phyloP scores from a whole-genome alignment of 1,140 invertebrate genomes.

The Heliconius hewitsoni region DNA sequence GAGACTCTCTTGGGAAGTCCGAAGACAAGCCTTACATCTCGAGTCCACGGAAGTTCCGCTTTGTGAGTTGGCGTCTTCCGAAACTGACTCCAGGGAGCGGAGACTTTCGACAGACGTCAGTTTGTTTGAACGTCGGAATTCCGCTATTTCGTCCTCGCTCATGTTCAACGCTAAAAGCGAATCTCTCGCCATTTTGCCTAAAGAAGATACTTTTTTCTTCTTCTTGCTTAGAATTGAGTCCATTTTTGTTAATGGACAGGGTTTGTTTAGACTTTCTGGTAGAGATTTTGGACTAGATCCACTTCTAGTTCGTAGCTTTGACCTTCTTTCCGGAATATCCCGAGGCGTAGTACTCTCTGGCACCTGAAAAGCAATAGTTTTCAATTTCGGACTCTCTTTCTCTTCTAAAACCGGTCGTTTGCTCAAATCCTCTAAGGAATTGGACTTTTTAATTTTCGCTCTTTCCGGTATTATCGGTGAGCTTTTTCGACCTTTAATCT shows the following conservation, averaged over 20 bases:
- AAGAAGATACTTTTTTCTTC: constrained; percentile 70
- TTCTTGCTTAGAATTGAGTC: constrained; percentile 63
- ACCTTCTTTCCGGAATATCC: constrained; percentile 64
- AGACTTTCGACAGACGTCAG: constrained; percentile 75
- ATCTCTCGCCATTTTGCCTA: constrained; percentile 76
- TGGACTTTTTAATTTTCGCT: constrained; percentile 70
- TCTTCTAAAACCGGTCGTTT: constrained; percentile 44
- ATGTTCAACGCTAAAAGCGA: constrained; percentile 75
- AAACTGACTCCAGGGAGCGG: constrained; percentile 73
- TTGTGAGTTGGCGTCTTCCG: constrained; percentile 74
- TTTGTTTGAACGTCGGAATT: constrained; percentile 69
- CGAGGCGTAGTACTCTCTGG: constrained; percentile 65
- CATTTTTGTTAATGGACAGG: constrained; percentile 67
- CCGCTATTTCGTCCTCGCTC: constrained; percentile 75
- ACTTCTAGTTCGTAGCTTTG: constrained; percentile 59
- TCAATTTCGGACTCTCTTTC: constrained; percentile 60
- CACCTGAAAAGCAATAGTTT: constrained; percentile 71
- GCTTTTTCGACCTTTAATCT: constrained; percentile 54
- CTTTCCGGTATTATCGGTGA: constrained; percentile 65
- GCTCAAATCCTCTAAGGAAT: constrained; percentile 69
- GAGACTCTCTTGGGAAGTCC: constrained; percentile 74
- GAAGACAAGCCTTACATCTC: constrained; percentile 66
- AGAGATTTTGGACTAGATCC: constrained; percentile 76
- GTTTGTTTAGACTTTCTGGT: constrained; percentile 71
- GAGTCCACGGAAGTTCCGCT: constrained; percentile 73